Evolutionary conservation across 2,113 vertebrate species (phyloP).

Genomic region (Anser cygnoides): DNA sequence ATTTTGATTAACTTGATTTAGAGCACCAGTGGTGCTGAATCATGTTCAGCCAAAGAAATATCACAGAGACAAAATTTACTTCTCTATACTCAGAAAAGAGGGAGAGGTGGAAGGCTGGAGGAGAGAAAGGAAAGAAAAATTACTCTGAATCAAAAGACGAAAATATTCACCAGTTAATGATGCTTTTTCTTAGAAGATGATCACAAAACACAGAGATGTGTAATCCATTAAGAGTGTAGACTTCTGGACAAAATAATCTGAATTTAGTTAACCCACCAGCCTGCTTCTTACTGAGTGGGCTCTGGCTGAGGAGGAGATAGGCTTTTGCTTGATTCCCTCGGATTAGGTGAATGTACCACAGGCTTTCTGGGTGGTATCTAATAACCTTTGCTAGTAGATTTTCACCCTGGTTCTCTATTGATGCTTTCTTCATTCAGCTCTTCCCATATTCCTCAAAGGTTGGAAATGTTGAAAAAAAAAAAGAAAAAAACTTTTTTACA

Average conservation of each 20-base stretch:
- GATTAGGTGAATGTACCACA: conserved; percentile 7
- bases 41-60: conserved; percentile 65
- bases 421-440: not conserved
- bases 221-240: conserved; percentile 51
- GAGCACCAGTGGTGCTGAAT: not conserved
- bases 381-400: conserved; percentile 1
- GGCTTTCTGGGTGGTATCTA: not conserved
- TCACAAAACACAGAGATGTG: conserved; percentile 57
- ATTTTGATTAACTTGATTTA: conserved; percentile 61
- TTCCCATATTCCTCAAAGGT: accelerated
- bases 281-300: conserved; percentile 63
- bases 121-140: conserved; percentile 37
- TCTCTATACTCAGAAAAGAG: not conserved
- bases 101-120: not conserved
- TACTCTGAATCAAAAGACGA: not conserved
- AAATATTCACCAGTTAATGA: not conserved
- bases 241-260: conserved; percentile 28
- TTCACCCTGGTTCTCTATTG: not conserved
- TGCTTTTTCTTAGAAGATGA: conserved; percentile 15
- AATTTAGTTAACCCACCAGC: conserved; percentile 29
- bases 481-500: not conserved
- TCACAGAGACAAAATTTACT: conserved; percentile 51
- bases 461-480: not conserved
- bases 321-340: not conserved
- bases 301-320: not conserved